A percentile compares a stretch with the other conserved stretches of the same genome.
Conservation (phyloP, 2,797 vertebrate species). For the Cyprinella venusta region DNA sequence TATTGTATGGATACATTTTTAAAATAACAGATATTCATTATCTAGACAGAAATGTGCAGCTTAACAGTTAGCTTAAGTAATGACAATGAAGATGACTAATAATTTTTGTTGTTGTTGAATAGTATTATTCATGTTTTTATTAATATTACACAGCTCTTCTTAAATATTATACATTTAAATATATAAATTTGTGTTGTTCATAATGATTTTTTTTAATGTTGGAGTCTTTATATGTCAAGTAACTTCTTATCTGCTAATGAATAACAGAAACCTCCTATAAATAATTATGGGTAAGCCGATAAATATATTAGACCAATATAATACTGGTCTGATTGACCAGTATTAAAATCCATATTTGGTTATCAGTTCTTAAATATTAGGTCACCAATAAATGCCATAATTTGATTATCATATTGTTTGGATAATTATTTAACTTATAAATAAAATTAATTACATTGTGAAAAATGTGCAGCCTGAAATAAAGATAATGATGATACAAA, state of each 20-base stretch:
- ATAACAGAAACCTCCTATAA: not conserved
- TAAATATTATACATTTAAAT: not conserved
- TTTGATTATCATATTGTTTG: not conserved
- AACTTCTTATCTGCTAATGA: not conserved
- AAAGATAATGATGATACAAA: not conserved
- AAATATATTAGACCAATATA: not conserved
- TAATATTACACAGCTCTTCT: not conserved
- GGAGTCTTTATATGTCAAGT: not conserved
- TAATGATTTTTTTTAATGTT: not conserved
- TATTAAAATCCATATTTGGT: not conserved
- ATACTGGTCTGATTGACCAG: not conserved
- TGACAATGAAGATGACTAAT: too few relatives aligned
- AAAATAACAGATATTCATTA: not conserved
- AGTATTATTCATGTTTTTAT: not conserved
- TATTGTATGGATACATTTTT: not conserved
- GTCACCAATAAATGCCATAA: not conserved
- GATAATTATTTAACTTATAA: not conserved
- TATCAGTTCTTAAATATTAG: not conserved
- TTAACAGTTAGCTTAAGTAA: not conserved
- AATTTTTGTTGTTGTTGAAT: too few relatives aligned
- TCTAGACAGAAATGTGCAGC: not conserved
- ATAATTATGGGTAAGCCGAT: not conserved
- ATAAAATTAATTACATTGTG: not conserved
- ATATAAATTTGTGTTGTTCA: not conserved
- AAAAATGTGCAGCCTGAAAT: not conserved